Percentiles rank a stretch among this genome's conserved stretches.
phyloP scores from a whole-genome alignment of 1,140 invertebrate genomes.

The Bombus fervidus region DNA sequence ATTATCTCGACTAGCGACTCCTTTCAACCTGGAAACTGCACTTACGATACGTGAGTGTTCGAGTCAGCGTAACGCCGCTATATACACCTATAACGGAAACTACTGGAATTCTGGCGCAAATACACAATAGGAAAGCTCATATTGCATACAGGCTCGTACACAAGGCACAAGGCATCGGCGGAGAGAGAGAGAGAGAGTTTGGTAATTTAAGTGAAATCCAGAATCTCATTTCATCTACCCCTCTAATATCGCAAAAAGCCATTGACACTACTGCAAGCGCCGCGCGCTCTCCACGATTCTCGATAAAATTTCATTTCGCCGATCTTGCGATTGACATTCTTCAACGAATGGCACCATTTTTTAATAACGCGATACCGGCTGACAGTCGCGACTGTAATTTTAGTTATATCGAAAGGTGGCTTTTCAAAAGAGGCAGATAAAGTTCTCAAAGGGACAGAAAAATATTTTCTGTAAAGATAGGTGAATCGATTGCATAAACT shows the following conservation, averaged over 20 bases:
- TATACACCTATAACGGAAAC: constrained; percentile 31
- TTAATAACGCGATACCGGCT: neutral
- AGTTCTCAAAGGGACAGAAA: too few species aligned
- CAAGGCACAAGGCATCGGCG: neutral
- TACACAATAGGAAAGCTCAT: constrained; percentile 47
- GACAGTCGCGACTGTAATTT: neutral
- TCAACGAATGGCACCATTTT: neutral
- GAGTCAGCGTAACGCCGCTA: neutral
- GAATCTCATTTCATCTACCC: neutral
- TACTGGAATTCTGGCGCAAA: constrained; percentile 37
- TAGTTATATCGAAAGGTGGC: too few species aligned
- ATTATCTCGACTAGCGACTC: neutral
- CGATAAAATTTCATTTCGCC: neutral
- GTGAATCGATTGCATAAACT: too few species aligned
- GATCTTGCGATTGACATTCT: neutral
- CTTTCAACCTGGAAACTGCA: constrained; percentile 7
- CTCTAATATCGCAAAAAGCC: constrained; percentile 27
- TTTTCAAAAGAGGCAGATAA: too few species aligned
- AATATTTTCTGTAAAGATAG: too few species aligned
- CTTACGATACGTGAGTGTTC: neutral
- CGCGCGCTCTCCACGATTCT: too few species aligned
- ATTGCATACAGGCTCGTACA: constrained; percentile 27
- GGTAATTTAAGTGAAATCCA: constrained; percentile 39
- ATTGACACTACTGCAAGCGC: neutral
- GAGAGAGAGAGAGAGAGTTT: constrained; percentile 16